Evolutionary conservation across 2,888 invertebrate species (phyloP).

Genomic region (Drosophila niveifrons): DNA sequence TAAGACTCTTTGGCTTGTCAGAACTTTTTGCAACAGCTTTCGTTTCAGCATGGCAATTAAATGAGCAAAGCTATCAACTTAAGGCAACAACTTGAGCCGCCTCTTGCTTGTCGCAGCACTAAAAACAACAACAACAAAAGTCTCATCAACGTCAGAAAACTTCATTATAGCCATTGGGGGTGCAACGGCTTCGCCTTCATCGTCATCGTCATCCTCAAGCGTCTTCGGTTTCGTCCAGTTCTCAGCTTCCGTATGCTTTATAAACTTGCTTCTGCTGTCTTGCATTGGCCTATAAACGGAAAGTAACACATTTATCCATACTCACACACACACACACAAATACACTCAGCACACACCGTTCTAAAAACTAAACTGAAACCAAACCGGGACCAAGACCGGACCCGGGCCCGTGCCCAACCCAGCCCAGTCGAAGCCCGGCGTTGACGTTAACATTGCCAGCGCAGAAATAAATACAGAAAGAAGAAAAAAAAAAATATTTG

Average conservation of each 20-base stretch:
- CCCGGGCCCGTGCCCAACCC: conserved; percentile 40
- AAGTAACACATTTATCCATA: conserved; percentile 63
- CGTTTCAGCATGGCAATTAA: conserved; percentile 54
- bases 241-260: conserved; percentile 76
- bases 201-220: conserved; percentile 11
- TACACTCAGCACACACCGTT: conserved; percentile 6
- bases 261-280: conserved; percentile 72
- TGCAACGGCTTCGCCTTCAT: conserved; percentile 42
- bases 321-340: conserved; percentile 11
- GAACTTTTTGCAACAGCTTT: conserved; percentile 50
- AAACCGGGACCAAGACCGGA: conserved; percentile 33
- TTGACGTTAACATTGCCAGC: conserved; percentile 22
- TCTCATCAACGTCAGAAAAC: conserved; percentile 57
- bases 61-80: conserved; percentile 25
- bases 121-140: conserved; percentile 16
- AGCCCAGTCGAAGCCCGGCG: conserved; percentile 37
- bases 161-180: conserved; percentile 52
- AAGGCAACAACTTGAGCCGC: conserved; percentile 21
- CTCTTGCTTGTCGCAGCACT: conserved; percentile 18
- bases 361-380: conserved; percentile 7
- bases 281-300: conserved; percentile 78
- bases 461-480: conserved; percentile 19
- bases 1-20: conserved; percentile 32
- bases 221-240: conserved; percentile 52
- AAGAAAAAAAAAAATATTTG: conserved; percentile 62